Evolutionary conservation across 2,888 invertebrate species (phyloP), one percentile per base, ranked within the genome.

Genomic region (Drosophila neutralis): DNA sequence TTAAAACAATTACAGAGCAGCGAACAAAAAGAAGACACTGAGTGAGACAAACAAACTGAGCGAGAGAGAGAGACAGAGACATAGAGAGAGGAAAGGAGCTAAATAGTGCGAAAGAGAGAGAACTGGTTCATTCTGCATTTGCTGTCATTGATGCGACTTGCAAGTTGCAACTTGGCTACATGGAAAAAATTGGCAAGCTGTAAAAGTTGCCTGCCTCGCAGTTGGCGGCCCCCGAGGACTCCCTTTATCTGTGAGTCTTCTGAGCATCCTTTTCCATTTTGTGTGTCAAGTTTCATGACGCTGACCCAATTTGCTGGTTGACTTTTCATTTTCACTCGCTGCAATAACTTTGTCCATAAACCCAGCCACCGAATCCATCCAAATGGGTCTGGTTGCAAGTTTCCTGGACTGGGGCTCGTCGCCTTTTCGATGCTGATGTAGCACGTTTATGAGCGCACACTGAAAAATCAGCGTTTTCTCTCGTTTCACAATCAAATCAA

Each of bases 221-320:
- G 24, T 24, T 15, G 24, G 45, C 27, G 8, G 1, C 29, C 52
- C 13, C n/a, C 27, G 18, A n/a, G 31, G 29, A 57, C n/a, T 31
- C 21, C 36, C 59, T 35, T 49, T 24, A 36, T 61, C 54, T 31
- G 31, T 58, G 73, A 54, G 24, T 61, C 24, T 42, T 52, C 40
- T n/a, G 13, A 62, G 75, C 70, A 62, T 63, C 51, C 62, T 57
- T 58, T 63, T 53, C 60, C 61, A 77, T 69, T 84, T 84, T 87
- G 82, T 82, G 82, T 83, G 83, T 87, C 87, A 83, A 83, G 83
- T 83, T 83, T 87, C 85, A 76, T 79, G 85, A 73, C 87, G 87
- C 54, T 83, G 83, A 87, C 83, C 87, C 85, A 83, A 83, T 83
- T 83, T 72, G 60, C 62, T 57, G 45, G 60, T 79, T 87, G 88